These are phyloP conservation scores for Cantharis nigra DNA, from an alignment of 2,888 invertebrate genomes.

Conservation along the genomic window DNA sequence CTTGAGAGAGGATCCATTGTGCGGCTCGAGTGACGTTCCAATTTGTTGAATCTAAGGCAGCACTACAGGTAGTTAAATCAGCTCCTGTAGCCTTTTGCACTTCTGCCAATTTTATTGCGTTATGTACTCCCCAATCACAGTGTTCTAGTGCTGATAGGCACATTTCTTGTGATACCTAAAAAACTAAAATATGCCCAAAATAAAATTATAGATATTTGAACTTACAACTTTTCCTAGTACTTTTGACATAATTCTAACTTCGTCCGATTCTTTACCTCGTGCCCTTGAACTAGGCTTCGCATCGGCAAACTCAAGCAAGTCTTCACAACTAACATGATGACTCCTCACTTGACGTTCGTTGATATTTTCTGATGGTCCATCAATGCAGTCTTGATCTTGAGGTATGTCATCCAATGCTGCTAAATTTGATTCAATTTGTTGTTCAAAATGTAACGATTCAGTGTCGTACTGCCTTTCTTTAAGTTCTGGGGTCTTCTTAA, in stretches of 20 bases:
- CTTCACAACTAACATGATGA: constrained; percentile 90
- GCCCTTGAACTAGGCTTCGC: constrained; percentile 82
- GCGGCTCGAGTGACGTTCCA: constrained; percentile 74
- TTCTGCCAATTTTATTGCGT: constrained; percentile 81
- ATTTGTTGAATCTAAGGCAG: constrained; percentile 63
- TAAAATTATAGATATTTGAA: constrained; percentile 26
- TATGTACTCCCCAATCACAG: constrained; percentile 87
- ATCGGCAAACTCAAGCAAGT: constrained; percentile 85
- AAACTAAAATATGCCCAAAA: constrained; percentile 15
- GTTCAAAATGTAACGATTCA: constrained; percentile 61
- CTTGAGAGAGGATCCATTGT: constrained; percentile 61
- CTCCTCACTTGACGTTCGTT: constrained; percentile 47
- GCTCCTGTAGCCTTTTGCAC: constrained; percentile 59
- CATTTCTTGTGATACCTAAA: constrained; percentile 70
- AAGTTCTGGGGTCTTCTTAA: constrained; percentile 21
- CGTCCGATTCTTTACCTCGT: constrained; percentile 85
- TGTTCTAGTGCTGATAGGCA: constrained; percentile 81
- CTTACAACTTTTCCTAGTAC: constrained; percentile 77
- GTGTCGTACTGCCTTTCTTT: constrained; percentile 49
- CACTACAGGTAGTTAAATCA: constrained; percentile 53
- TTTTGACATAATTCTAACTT: constrained; percentile 90
- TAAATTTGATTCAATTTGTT: constrained; percentile 65
- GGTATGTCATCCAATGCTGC: constrained; percentile 64
- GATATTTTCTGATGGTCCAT: constrained; percentile 43
- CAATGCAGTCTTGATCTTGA: constrained; percentile 41